Conservation (phyloP, 2,888 invertebrate species). For the Acrobasis suavella region DNA sequence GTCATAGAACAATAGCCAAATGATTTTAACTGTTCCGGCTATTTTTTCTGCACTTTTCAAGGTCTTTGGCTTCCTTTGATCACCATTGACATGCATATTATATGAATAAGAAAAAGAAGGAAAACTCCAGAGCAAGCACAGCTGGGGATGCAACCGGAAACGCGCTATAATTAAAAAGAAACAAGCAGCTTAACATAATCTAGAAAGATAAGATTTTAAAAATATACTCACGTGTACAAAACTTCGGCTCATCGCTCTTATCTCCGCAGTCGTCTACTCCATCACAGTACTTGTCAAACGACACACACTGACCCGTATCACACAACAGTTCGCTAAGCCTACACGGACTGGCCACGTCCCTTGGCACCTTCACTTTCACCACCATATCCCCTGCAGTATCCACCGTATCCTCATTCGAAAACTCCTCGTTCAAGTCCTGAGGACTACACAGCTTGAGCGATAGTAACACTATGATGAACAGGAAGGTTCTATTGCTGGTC, state of each 20-base stretch:
- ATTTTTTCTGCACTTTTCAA: too few relatives aligned
- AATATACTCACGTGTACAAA: slow-evolving; percentile 88
- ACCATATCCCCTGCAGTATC: slow-evolving; percentile 54
- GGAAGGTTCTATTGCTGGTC: slow-evolving; percentile 65
- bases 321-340: slow-evolving; percentile 84
- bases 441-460: slow-evolving; percentile 74
- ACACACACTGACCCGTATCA: slow-evolving; percentile 86
- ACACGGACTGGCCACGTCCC: slow-evolving; percentile 66
- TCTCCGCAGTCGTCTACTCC: slow-evolving; percentile 90
- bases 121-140: too few relatives aligned
- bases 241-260: slow-evolving; percentile 88
- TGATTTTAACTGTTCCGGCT: too few relatives aligned
- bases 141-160: too few relatives aligned
- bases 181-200: too few relatives aligned
- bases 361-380: slow-evolving; percentile 57
- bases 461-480: slow-evolving; percentile 70
- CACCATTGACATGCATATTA: too few relatives aligned
- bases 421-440: slow-evolving; percentile 71
- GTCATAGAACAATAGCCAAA: too few relatives aligned
- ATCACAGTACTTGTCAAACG: slow-evolving; percentile 89
- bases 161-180: too few relatives aligned
- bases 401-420: slow-evolving; percentile 67
- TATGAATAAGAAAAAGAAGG: too few relatives aligned
- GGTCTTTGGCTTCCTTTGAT: too few relatives aligned
- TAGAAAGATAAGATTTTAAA: too few relatives aligned